Evolutionary conservation across 2,113 vertebrate species (phyloP).

Genomic region (Colistium nudipinnis): DNA sequence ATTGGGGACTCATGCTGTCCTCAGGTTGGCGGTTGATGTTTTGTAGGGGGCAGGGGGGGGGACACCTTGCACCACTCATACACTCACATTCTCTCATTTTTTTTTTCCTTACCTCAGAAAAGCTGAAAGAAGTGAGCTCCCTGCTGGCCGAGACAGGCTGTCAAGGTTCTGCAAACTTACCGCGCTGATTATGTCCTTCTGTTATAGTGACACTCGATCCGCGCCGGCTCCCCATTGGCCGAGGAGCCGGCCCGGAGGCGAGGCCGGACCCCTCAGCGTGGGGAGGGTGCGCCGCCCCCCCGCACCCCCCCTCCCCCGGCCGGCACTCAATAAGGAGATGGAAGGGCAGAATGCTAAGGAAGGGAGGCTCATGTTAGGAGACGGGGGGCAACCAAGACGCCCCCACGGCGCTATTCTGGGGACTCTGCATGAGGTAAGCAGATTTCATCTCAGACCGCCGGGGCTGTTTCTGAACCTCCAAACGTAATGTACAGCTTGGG

Average conservation of each 20-base stretch:
- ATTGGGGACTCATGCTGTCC: slow-evolving; percentile 46
- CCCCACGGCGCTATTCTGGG: slow-evolving; percentile 89
- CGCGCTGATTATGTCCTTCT: slow-evolving; percentile 80
- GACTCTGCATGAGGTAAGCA: slow-evolving; percentile 77
- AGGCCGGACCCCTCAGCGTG: slow-evolving; percentile 19
- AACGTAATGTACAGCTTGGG: slow-evolving; percentile 24
- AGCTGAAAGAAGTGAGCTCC: slow-evolving; percentile 84
- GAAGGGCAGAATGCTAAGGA: slow-evolving; percentile 68
- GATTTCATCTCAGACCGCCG: slow-evolving; percentile 65
- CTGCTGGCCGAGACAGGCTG: slow-evolving; percentile 81
- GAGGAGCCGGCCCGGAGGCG: slow-evolving; percentile 32
- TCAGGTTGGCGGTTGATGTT: slow-evolving; percentile 23
- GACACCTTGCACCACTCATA: slow-evolving; percentile 37
- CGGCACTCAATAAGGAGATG: slow-evolving; percentile 85
- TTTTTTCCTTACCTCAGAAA: slow-evolving; percentile 86
- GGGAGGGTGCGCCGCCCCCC: slow-evolving; percentile 30
- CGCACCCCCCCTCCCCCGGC: slow-evolving; percentile 29
- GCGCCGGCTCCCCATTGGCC: slow-evolving; percentile 83
- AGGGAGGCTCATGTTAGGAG: slow-evolving; percentile 80
- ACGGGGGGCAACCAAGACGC: slow-evolving; percentile 64
- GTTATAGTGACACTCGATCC: slow-evolving; percentile 94
- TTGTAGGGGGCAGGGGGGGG: slow-evolving; percentile 39
- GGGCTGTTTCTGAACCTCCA: slow-evolving; percentile 43
- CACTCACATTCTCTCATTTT: slow-evolving; percentile 42
- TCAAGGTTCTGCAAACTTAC: slow-evolving; percentile 83